phyloP scores from a whole-genome alignment of 92 coral and sea anemone genomes.

The Diadumene lineata region DNA sequence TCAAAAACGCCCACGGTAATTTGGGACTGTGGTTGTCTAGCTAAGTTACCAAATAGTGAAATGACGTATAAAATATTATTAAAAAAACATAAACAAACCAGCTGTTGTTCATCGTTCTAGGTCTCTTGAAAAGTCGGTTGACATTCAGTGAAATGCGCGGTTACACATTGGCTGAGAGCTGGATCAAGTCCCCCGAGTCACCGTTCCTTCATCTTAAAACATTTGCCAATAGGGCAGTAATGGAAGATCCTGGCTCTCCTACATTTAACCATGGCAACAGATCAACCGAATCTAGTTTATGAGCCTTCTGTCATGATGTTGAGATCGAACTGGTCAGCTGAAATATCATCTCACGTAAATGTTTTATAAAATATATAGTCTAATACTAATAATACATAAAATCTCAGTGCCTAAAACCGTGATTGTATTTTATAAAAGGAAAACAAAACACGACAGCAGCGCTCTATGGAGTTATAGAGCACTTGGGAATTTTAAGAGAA shows the following conservation, averaged over 20 bases:
- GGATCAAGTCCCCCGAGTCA: conserved; percentile 5
- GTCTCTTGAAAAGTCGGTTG: not conserved
- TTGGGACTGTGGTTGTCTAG: too few relatives aligned
- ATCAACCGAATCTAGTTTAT: not conserved
- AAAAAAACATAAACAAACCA: too few relatives aligned
- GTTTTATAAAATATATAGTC: not conserved
- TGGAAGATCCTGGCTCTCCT: not conserved
- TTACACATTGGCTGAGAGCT: conserved; percentile 2
- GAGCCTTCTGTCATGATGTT: not conserved
- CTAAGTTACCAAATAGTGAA: too few relatives aligned
- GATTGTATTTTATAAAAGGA: too few relatives aligned
- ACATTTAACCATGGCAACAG: not conserved
- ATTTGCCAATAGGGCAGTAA: not conserved
- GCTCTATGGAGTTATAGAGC: too few relatives aligned
- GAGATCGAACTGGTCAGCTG: not conserved
- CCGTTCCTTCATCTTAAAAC: not conserved
- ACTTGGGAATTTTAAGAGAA: too few relatives aligned
- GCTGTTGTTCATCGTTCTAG: not conserved
- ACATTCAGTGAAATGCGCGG: not conserved
- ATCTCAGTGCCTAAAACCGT: too few relatives aligned
- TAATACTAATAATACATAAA: too few relatives aligned
- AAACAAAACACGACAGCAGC: too few relatives aligned
- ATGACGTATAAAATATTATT: too few relatives aligned
- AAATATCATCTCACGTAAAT: not conserved
- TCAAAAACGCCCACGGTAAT: too few relatives aligned